Base-by-base conservation (phyloP, 2,888 invertebrate genomes). In the Rhopalosiphum nymphaeae region DNA sequence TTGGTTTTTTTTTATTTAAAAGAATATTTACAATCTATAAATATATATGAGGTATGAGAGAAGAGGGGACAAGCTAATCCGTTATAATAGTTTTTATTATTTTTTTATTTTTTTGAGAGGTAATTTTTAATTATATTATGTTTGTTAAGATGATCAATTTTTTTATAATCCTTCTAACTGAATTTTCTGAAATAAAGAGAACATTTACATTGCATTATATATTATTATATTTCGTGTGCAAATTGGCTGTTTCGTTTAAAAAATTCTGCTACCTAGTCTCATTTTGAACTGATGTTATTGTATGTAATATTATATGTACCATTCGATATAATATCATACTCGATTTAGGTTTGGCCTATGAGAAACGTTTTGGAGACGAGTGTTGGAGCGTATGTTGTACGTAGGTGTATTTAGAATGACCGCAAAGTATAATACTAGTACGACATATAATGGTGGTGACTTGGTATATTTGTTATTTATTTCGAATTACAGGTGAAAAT, bases 401-500 rank as follows among this genome's bases (percentile, higher is more conserved):
- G 21, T 78, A 10, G 26, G 57, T 26, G 78, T 78, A 36, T 21
- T 21, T 26, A 9, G 1, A 9, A 36, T 21, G 78, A 78, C 78
- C 78, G 9, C 78, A 21, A 78, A 78, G 78, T 78, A n/a, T n/a
- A n/a, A 3, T n/a, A 78, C 11, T n/a, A n/a, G 13, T n/a, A 78
- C 11, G 3, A n/a, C 4, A 13, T 67, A 13, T 67, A 67, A 36
- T 78, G 36, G 78, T 25, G 78, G 36, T 78, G 36, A 78, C 36
- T 36, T 36, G 21, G 36, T 78, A 36, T 78, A n/a, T 78, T 78
- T 78, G 16, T 78, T 78, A 78, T 78, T 78, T 36, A 78, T 78
- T 78, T 78, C 21, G 61, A 61, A 90, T 89, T 44, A 90, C 61
- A 25, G 29, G 61, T 61, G 61, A 61, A 90, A 90, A 90, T 44